Conservation (phyloP, 2,888 invertebrate species). For the Dasysyrphus albostriatus region DNA sequence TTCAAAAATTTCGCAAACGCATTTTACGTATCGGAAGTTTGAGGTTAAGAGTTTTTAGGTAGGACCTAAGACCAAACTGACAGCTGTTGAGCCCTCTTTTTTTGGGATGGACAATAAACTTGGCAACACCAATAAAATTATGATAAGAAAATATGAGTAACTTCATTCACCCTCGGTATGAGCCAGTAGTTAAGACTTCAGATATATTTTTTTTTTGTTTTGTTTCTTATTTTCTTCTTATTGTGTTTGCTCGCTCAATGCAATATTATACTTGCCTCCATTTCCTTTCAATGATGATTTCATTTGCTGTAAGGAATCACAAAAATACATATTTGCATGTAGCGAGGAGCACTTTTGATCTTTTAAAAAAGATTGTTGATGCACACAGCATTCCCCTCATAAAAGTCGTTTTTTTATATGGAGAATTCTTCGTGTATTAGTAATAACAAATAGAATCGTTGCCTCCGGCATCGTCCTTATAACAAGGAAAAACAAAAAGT, state of each 20-base stretch:
- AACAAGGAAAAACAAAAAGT: neutral
- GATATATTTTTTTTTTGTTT: neutral
- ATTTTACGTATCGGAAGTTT: no score
- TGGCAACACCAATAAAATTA: no score
- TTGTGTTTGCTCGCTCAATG: conserved; percentile 3
- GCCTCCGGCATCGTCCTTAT: conserved; percentile 17
- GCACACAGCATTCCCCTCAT: neutral
- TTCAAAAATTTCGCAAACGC: no score
- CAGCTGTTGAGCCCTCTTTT: no score
- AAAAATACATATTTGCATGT: conserved; percentile 56
- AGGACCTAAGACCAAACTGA: no score
- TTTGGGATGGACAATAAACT: no score
- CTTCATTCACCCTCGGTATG: neutral
- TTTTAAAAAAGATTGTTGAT: conserved; percentile 31
- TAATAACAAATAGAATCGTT: conserved; percentile 58
- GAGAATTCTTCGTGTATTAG: conserved; percentile 32
- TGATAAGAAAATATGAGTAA: neutral
- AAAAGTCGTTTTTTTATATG: neutral
- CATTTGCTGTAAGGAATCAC: conserved; percentile 58
- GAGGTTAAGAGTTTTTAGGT: no score
- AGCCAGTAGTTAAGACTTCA: neutral
- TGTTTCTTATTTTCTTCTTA: neutral
- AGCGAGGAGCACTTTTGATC: conserved; percentile 12
- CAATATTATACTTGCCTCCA: conserved; percentile 14
- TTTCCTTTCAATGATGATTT: conserved; percentile 67